phyloP scores from a whole-genome alignment of 1,140 invertebrate species.

The Brevipalpus yothersi region DNA sequence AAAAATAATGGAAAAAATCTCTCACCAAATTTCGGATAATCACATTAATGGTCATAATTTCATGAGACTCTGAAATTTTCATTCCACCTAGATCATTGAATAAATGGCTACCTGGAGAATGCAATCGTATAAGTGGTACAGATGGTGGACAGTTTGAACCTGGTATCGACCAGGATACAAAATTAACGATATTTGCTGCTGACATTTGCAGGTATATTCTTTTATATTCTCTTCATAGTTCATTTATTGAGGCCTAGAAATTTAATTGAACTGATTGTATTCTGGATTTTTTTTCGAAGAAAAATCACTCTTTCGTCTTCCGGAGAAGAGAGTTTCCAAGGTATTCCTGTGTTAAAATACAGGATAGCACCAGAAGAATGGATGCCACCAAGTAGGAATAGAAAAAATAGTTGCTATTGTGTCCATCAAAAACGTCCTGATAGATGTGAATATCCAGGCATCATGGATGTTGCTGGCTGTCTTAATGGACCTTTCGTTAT shows the following conservation, averaged over 20 bases:
- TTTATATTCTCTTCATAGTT: not conserved
- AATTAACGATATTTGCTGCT: slow-evolving; percentile 6
- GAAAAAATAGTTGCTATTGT: slow-evolving; percentile 11
- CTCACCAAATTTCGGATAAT: too few relatives aligned
- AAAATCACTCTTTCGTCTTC: not conserved
- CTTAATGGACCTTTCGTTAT: not conserved
- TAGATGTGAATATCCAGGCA: not conserved
- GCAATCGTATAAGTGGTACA: slow-evolving; percentile 16
- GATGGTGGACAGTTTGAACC: slow-evolving; percentile 17
- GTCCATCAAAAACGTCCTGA: not conserved
- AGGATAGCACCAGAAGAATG: not conserved
- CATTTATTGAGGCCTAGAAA: not conserved
- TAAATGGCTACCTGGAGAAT: slow-evolving; percentile 7
- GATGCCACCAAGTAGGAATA: not conserved
- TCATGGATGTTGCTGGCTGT: not conserved
- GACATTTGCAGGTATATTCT: not conserved
- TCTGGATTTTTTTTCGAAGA: not conserved
- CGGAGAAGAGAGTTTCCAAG: not conserved
- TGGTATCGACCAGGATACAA: slow-evolving; percentile 12
- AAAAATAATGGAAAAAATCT: too few relatives aligned
- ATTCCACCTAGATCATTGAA: too few relatives aligned
- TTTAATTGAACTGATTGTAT: not conserved
- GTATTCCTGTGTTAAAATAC: slow-evolving; percentile 1
- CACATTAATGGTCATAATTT: too few relatives aligned
- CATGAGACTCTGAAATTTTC: too few relatives aligned